Base-by-base conservation (phyloP, 2,797 vertebrate species). In the Xerus rutilus region DNA sequence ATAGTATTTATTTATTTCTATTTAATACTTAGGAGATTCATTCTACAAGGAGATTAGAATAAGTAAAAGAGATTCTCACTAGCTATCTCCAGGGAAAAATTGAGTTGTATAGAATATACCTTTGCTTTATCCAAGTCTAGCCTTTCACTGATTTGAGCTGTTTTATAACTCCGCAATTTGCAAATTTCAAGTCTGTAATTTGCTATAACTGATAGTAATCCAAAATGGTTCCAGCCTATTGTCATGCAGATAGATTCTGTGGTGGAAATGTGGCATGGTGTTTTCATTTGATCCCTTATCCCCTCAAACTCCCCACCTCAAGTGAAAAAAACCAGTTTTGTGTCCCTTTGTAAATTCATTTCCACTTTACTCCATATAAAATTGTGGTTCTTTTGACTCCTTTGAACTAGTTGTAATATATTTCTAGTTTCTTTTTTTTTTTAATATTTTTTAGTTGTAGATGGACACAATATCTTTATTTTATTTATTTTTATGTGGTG, bases 121-220 rank as follows among this genome's bases (percentile, higher is more conserved):
- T 85, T 74, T 74, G 49, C 15, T 83, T 93, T 94, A 87, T 91
- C 52, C 9, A 10, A 76, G 47, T 89, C 65, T 78, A 79, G 21
- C 9, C n/a, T 90, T 94, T 90, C 90, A 49, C 35, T 86, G n/a
- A 89, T 93, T 84, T 15, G 43, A 93, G 28, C 39, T 91, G n/a
- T 91, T 88, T 85, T 81, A 65, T 76, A 88, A 62, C 43, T 78
- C 43, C 74, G 32, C 88, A 59, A 88, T 91, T 88, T 91, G 70
- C 91, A 91, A 52, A 82, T 47, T 65, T 25, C 11, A 76, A 39
- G 47, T 76, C 70, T 84, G 4, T 30, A 47, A 76, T 79, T 76
- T 93, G 28, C 43, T 52, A 10, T 79, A 30, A 64, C 28, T 83
- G 57, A 86, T n/a, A 89, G 20, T 32, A 84, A 28, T 30, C 25